These are phyloP conservation scores for Pitta sordida DNA, from an alignment of 2,113 vertebrate species.

Conservation along the genomic window DNA sequence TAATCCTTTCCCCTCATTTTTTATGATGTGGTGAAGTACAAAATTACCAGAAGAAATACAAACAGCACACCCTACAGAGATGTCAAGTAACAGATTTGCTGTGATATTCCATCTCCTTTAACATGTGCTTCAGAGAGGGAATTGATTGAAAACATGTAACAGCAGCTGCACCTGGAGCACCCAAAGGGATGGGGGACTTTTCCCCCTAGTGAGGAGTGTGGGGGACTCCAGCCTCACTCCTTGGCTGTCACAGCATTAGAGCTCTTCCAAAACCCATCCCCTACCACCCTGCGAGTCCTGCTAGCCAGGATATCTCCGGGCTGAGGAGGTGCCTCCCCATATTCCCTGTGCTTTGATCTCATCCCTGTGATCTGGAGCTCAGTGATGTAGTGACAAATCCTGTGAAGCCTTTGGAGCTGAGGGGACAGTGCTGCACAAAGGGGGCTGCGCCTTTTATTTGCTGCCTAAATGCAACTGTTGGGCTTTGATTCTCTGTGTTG, in stretches of 20 bases:
- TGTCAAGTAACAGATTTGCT: background rate
- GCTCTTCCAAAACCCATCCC: background rate
- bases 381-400: background rate
- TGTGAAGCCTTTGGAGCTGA: background rate
- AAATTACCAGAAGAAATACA: background rate
- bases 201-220: background rate
- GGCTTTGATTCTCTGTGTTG: background rate
- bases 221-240: background rate
- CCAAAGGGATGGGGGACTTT: background rate
- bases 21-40: background rate
- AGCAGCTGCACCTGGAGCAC: background rate
- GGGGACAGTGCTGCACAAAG: fast-evolving
- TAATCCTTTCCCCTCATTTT: background rate
- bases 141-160: background rate
- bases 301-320: background rate
- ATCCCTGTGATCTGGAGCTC: fast-evolving
- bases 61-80: background rate
- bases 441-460: background rate
- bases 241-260: background rate
- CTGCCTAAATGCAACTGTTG: fast-evolving
- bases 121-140: background rate
- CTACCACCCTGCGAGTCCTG: background rate
- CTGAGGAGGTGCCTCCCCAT: fast-evolving
- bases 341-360: background rate
- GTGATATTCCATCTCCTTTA: background rate